Evolutionary conservation across 2,797 vertebrate species (phyloP).

Genomic region (Vespertilio murinus): DNA sequence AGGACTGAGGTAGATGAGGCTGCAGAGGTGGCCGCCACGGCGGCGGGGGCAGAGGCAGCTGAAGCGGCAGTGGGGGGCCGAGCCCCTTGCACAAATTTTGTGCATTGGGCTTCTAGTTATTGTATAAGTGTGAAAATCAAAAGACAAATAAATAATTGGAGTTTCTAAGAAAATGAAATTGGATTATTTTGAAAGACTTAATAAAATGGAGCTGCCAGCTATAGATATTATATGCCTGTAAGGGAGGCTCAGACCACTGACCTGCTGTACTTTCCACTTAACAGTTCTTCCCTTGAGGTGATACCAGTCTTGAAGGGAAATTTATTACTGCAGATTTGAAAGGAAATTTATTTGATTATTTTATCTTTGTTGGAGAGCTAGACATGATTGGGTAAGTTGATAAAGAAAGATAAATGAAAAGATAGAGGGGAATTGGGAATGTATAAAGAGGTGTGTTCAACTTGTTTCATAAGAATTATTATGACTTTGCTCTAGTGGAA

Average conservation of each 20-base stretch:
- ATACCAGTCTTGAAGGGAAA: neutral
- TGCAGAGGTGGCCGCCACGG: too few species aligned
- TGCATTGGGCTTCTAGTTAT: too few species aligned
- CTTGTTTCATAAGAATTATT: neutral
- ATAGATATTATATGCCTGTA: neutral
- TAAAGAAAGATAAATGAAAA: neutral
- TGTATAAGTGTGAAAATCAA: neutral
- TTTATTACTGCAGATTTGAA: neutral
- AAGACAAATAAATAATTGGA: neutral
- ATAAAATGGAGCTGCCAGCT: neutral
- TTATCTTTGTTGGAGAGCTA: neutral
- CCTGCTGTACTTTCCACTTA: neutral
- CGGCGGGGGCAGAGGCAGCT: too few species aligned
- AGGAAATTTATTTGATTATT: neutral
- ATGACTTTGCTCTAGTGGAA: neutral
- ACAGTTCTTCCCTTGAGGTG: neutral
- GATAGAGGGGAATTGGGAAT: neutral
- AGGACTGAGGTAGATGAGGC: too few species aligned
- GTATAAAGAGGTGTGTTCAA: neutral
- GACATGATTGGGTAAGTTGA: too few species aligned
- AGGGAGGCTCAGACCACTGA: neutral
- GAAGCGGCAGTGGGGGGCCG: rapidly evolving
- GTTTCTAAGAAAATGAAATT: neutral
- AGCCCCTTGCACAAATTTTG: too few species aligned
- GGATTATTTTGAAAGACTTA: neutral